Conservation (phyloP, 37 sponge, comb jelly and placozoan genomes). For the Spongilla lacustris region DNA sequence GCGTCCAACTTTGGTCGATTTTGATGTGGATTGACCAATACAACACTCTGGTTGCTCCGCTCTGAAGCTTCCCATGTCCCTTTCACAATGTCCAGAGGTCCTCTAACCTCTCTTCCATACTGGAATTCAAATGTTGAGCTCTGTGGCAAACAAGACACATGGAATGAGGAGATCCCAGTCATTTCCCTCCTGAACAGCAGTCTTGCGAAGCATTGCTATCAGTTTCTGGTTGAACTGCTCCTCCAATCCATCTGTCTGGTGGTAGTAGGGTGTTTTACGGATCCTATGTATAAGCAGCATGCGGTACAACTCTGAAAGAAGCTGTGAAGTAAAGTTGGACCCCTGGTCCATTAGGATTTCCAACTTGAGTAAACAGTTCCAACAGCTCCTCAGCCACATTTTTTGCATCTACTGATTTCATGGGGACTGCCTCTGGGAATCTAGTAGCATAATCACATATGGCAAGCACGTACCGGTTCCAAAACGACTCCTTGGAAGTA, state of each 20-base stretch:
- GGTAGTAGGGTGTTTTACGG: constrained; percentile 27
- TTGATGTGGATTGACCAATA: too few relatives aligned
- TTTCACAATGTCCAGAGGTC: constrained; percentile 34
- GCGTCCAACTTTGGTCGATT: too few relatives aligned
- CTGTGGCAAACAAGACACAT: constrained; percentile 30
- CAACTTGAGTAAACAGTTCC: constrained; percentile 11
- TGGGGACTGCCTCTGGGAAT: constrained; percentile 22
- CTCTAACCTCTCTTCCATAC: constrained; percentile 32
- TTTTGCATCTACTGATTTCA: not conserved
- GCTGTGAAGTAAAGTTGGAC: constrained; percentile 22
- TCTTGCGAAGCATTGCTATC: constrained; percentile 19
- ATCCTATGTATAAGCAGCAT: not conserved
- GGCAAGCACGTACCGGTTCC: constrained; percentile 14
- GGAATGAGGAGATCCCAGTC: constrained; percentile 19
- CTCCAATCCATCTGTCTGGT: constrained; percentile 37
- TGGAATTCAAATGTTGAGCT: constrained; percentile 36
- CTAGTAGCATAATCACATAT: constrained; percentile 27
- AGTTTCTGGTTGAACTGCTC: constrained; percentile 39
- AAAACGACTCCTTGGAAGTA: too few relatives aligned
- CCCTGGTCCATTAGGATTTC: constrained; percentile 43
- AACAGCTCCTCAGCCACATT: constrained; percentile 31
- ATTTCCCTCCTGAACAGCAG: not conserved
- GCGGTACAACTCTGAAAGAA: constrained; percentile 9
- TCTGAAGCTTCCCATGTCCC: constrained; percentile 20
- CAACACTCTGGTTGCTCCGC: constrained; percentile 3